Evolutionary conservation across 2,888 invertebrate species (phyloP), one percentile per base, ranked within the genome.

Genomic region (Tribolium freemani): DNA sequence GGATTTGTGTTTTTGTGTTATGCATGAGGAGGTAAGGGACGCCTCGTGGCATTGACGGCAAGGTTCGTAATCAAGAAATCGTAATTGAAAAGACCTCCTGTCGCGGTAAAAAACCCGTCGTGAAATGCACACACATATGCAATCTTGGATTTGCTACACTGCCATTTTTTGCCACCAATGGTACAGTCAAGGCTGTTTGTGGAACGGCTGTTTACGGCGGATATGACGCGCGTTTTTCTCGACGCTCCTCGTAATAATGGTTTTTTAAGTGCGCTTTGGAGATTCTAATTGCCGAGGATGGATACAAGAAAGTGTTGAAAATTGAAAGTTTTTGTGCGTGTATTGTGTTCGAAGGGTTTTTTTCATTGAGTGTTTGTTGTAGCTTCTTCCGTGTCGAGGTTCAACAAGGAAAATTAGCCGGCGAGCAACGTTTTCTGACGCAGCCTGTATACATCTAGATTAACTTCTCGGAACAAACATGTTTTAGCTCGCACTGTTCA

Each of bases 51-150:
- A 67, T 67, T 67, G 67, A 67, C 26, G 67, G 67, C 67, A 56
- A 66, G 67, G 57, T 48, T 57, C 48, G 67, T 57, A 67, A 67
- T 67, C 67, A 57, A 57, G 48, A 57, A 67, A 67, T 16, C 48
- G 67, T 67, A 67, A 67, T 67, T 67, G 67, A 67, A 67, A 67
- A 67, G 67, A 46, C 67, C 54, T 51, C 67, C 67, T 30, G 46
- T 13, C 31, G 57, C 20, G 30, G 46, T 13, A 50, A 69, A 69
- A 69, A 69, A 21, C 8, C 30, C 20, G 45, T 53, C 46, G 46
- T 53, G 45, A 66, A 67, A 46, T 67, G 54, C 68, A 68, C 57
- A 57, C 57, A 57, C 67, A 67, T 67, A 67, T 67, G 67, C 67
- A 67, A 67, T 67, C 31, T 67, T 26, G 26, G 46, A 67, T 67